phyloP scores from a whole-genome alignment of 2,888 invertebrate genomes.

The Caenorhabditis becei region DNA sequence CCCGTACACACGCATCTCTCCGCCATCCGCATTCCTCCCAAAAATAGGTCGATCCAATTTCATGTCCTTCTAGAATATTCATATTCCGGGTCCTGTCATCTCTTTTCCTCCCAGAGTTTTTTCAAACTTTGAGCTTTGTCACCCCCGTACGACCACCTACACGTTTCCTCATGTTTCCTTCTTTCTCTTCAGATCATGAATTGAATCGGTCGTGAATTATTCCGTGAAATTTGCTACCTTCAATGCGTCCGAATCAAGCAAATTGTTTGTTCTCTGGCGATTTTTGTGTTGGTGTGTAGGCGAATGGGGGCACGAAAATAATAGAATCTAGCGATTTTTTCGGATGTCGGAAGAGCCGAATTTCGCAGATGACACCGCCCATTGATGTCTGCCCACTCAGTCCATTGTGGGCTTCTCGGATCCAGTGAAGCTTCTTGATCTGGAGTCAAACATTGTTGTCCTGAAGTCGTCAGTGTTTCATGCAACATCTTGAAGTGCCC shows the following conservation, averaged over 20 bases:
- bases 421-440: too few species aligned
- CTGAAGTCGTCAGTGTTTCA: too few species aligned
- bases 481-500: too few species aligned
- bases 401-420: too few species aligned
- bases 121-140: slow-evolving; percentile 39
- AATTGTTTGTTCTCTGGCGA: slow-evolving; percentile 46
- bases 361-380: slow-evolving; percentile 28
- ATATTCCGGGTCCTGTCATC: slow-evolving; percentile 27
- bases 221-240: slow-evolving; percentile 43
- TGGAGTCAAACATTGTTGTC: too few species aligned
- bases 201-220: slow-evolving; percentile 42
- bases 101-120: background rate
- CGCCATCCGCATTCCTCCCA: slow-evolving; percentile 14
- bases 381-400: slow-evolving; percentile 10
- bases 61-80: slow-evolving; percentile 52
- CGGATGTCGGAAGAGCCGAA: background rate
- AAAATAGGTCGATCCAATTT: slow-evolving; percentile 57
- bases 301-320: slow-evolving; percentile 22
- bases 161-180: slow-evolving; percentile 4
- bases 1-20: slow-evolving; percentile 9
- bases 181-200: slow-evolving; percentile 46
- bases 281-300: slow-evolving; percentile 43
- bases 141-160: slow-evolving; percentile 7
- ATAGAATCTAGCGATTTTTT: slow-evolving; percentile 30
- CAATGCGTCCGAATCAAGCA: slow-evolving; percentile 33